Conservation (phyloP, 2,113 vertebrate species). For the Xyliphius kryptos region DNA sequence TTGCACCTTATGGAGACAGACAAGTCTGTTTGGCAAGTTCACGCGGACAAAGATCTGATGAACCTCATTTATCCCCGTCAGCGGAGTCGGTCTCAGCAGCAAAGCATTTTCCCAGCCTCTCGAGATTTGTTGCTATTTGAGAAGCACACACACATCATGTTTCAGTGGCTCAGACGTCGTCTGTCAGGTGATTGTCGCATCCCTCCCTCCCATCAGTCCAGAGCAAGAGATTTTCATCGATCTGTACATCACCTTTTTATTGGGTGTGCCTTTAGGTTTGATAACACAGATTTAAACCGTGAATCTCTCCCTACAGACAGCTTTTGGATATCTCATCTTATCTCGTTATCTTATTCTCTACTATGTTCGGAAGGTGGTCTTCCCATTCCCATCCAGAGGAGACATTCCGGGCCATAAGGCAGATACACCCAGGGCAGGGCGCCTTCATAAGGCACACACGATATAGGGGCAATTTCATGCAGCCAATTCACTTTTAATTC, state of each 20-base stretch:
- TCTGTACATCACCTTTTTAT: neutral
- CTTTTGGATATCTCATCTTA: no score
- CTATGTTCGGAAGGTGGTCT: no score
- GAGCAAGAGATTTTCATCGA: neutral
- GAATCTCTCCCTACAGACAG: no score
- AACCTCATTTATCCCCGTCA: constrained; percentile 8
- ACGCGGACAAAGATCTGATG: neutral
- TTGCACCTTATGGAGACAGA: constrained; percentile 4
- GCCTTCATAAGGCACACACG: no score
- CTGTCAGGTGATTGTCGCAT: neutral
- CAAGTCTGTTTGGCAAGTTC: neutral
- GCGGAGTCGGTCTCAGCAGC: neutral
- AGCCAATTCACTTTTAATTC: no score
- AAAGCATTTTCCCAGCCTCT: neutral
- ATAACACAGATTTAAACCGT: no score
- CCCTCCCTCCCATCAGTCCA: neutral
- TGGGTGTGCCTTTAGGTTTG: neutral
- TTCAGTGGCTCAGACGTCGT: neutral
- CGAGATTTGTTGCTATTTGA: neutral
- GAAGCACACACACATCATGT: neutral
- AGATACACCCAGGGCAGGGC: no score
- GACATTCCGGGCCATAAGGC: no score
- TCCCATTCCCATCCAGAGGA: no score
- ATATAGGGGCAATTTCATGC: no score
- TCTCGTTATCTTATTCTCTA: no score